These are phyloP conservation scores for Cephus spinipes DNA, from an alignment of 2,888 invertebrate species.

Conservation along the genomic window DNA sequence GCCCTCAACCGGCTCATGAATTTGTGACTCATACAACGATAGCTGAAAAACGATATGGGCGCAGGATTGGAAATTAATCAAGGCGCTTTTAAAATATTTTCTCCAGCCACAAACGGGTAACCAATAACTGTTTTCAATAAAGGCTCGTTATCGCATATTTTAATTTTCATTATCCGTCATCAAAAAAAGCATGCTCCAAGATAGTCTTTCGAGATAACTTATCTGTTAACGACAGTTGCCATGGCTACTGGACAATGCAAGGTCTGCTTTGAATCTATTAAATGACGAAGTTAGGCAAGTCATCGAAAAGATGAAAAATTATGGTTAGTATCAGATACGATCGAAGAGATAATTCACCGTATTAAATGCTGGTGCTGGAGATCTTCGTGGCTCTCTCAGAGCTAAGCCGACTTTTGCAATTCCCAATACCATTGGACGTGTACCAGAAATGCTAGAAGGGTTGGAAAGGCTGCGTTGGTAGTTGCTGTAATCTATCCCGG, in stretches of 20 bases:
- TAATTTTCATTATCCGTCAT: neutral
- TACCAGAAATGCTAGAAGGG: neutral
- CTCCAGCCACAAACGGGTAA: neutral
- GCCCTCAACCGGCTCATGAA: neutral
- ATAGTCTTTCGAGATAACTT: neutral
- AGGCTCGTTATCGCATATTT: neutral
- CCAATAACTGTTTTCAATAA: neutral
- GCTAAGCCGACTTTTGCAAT: slow-evolving; percentile 48
- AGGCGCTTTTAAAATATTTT: neutral
- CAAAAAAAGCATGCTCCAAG: neutral
- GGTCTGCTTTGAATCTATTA: neutral
- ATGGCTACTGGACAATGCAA: too few relatives aligned
- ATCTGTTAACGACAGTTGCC: neutral
- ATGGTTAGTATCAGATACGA: neutral
- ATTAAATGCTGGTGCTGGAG: slow-evolving; percentile 42
- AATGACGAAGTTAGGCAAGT: neutral
- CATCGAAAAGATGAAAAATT: neutral
- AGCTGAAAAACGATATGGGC: neutral
- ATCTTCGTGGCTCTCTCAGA: slow-evolving; percentile 44
- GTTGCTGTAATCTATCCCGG: slow-evolving; percentile 52
- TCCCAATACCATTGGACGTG: slow-evolving; percentile 40
- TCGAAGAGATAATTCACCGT: slow-evolving; percentile 41
- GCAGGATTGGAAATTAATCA: neutral
- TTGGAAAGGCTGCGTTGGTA: neutral
- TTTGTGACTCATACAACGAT: neutral